Percentiles rank a stretch among this genome's conserved stretches.
These are phyloP conservation scores for Chloromyia formosa DNA, from an alignment of 2,888 invertebrate genomes.

Conservation along the genomic window DNA sequence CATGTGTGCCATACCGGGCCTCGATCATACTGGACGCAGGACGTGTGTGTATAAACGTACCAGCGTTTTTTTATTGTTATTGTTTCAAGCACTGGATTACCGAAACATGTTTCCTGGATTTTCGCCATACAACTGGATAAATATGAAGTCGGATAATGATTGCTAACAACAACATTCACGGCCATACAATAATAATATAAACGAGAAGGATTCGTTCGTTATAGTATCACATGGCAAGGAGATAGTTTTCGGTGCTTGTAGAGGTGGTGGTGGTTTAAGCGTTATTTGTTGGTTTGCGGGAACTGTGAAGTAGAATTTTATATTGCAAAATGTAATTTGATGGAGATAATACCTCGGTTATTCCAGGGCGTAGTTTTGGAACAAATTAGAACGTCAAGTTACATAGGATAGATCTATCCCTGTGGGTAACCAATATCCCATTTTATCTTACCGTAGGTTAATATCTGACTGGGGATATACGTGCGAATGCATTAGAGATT, in stretches of 20 bases:
- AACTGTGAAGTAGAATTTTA: neutral
- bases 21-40: too few relatives aligned
- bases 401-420: too few relatives aligned
- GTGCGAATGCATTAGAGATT: too few relatives aligned
- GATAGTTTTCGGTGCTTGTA: neutral
- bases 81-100: conserved; percentile 21
- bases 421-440: too few relatives aligned
- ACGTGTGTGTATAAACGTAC: too few relatives aligned
- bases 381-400: too few relatives aligned
- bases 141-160: conserved; percentile 13
- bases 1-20: conserved; percentile 1
- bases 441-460: too few relatives aligned
- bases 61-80: conserved; percentile 4
- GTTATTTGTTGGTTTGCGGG: neutral
- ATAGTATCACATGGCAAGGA: too few relatives aligned
- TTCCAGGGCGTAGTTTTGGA: too few relatives aligned
- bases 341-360: too few relatives aligned
- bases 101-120: conserved; percentile 6
- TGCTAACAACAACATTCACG: conserved; percentile 8
- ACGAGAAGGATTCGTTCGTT: neutral
- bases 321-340: neutral
- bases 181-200: neutral
- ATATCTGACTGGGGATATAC: too few relatives aligned
- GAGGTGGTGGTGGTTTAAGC: neutral
- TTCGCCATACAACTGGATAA: neutral